Evolutionary conservation across 2,888 invertebrate genomes (phyloP).

Genomic region (Arge pagana): DNA sequence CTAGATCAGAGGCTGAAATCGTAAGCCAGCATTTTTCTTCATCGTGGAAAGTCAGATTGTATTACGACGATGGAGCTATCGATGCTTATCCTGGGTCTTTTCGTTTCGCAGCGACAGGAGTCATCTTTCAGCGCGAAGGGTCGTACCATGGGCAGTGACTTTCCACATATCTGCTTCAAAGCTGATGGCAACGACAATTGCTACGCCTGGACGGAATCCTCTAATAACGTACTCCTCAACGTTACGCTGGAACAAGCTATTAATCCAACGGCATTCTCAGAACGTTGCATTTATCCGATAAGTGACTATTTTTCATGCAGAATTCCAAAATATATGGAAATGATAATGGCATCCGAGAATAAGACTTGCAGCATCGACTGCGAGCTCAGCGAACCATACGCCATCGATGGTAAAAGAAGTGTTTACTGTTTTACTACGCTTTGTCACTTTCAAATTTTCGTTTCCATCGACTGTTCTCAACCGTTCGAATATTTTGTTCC

Average conservation of each 20-base stretch:
- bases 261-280: slow-evolving; percentile 56
- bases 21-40: too few species aligned
- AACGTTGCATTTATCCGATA: slow-evolving; percentile 73
- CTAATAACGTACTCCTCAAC: slow-evolving; percentile 61
- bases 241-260: slow-evolving; percentile 62
- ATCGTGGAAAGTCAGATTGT: too few species aligned
- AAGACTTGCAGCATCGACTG: slow-evolving; percentile 71
- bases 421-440: too few species aligned
- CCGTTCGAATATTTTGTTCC: slow-evolving; percentile 6
- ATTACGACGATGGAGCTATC: too few species aligned
- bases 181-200: slow-evolving; percentile 56
- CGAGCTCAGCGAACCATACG: slow-evolving; percentile 73
- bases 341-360: slow-evolving; percentile 51
- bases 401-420: slow-evolving; percentile 57
- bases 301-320: slow-evolving; percentile 61
- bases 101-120: too few species aligned
- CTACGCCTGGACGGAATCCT: slow-evolving; percentile 66
- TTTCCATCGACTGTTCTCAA: not conserved
- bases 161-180: slow-evolving; percentile 65
- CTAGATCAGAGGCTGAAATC: too few species aligned
- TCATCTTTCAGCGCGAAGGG: too few species aligned
- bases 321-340: slow-evolving; percentile 62
- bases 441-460: not conserved
- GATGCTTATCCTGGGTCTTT: too few species aligned
- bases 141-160: slow-evolving; percentile 42